Conservation (phyloP, 2,113 vertebrate species). For the Pelecanoides urinatrix region DNA sequence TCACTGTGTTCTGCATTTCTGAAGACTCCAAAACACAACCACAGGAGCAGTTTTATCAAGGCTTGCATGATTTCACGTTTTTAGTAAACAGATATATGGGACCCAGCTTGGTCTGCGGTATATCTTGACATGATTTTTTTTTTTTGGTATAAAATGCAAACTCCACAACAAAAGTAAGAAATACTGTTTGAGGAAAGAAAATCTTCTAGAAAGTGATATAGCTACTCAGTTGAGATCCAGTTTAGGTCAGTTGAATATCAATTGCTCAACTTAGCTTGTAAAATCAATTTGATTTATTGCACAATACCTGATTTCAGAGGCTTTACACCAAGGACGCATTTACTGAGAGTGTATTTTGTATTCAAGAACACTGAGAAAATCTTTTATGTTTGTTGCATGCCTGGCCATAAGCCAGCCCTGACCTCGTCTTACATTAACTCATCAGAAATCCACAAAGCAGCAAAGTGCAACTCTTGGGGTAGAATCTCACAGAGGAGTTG, state of each 20-base stretch:
- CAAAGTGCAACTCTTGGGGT: neutral
- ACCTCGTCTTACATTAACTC: neutral
- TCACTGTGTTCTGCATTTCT: neutral
- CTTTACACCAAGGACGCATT: neutral
- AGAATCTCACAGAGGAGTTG: neutral
- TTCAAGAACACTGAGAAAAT: neutral
- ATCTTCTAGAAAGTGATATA: neutral
- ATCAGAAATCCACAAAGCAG: neutral
- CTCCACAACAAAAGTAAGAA: neutral
- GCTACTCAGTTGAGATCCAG: neutral
- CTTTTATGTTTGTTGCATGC: rapidly evolving
- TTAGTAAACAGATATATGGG: neutral
- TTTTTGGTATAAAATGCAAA: neutral
- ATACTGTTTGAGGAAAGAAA: neutral
- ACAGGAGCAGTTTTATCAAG: neutral
- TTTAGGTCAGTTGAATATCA: neutral
- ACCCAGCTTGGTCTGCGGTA: neutral
- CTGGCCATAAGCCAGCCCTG: neutral
- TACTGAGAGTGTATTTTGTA: neutral
- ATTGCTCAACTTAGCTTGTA: neutral
- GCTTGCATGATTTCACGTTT: neutral
- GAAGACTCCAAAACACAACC: neutral
- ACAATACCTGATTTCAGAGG: neutral
- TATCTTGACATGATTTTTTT: neutral
- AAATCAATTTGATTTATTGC: neutral